Conservation (phyloP, 2,797 vertebrate genomes). For the Tragopan temminckii region DNA sequence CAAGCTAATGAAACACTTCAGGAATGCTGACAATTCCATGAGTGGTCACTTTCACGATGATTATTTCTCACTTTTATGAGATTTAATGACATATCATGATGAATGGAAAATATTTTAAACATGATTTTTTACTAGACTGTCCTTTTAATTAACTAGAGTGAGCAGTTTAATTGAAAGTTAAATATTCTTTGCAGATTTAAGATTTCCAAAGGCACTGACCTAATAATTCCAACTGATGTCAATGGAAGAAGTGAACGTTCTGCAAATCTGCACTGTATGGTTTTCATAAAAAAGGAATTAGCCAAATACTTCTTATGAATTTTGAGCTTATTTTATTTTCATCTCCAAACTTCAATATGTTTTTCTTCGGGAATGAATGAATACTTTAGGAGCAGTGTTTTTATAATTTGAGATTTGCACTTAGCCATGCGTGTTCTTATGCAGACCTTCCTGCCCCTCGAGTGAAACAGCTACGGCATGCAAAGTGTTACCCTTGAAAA, state of each 20-base stretch:
- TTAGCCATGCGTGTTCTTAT: conserved; percentile 27
- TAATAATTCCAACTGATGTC: conserved; percentile 52
- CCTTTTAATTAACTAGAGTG: conserved; percentile 79
- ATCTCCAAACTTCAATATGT: conserved; percentile 64
- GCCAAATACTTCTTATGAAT: conserved; percentile 74
- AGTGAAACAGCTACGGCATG: conserved; percentile 45
- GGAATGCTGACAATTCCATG: background rate
- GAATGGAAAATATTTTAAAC: conserved; percentile 28
- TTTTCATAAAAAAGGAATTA: conserved; percentile 84
- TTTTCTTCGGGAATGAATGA: conserved; percentile 70
- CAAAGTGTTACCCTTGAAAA: conserved; percentile 63
- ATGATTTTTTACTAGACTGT: conserved; percentile 13
- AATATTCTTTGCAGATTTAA: conserved; percentile 81
- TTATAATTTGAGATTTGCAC: conserved; percentile 38
- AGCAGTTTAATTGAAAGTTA: conserved; percentile 79
- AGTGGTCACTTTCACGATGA: background rate
- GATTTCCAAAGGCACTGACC: conserved; percentile 73
- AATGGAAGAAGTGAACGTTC: conserved; percentile 20
- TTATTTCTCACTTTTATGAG: background rate
- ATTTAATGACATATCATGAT: background rate
- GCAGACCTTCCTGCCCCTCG: background rate
- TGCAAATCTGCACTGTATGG: conserved; percentile 39
- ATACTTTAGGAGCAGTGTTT: conserved; percentile 42
- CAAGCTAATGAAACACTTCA: background rate
- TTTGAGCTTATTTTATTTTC: conserved; percentile 77